Percentiles rank a stretch among this genome's conserved stretches.
Evolutionary conservation across 2,888 invertebrate species (phyloP).

Genomic region (Pollenia amentaria): DNA sequence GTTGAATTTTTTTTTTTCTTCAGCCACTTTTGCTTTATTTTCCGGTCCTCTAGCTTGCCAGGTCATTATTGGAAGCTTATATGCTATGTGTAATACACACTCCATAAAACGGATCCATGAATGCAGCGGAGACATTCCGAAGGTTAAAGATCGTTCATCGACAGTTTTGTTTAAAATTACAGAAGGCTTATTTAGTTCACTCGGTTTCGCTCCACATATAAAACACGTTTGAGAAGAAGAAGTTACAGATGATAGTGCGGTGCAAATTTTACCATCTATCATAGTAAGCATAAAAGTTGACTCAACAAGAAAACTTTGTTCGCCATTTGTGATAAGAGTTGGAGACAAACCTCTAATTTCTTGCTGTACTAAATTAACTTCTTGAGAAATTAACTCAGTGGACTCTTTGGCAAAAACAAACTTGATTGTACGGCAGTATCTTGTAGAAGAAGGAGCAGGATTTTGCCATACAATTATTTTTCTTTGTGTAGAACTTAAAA

Average conservation of each 20-base stretch:
- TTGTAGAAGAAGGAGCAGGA: not conserved
- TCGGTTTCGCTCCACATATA: slow-evolving; percentile 50
- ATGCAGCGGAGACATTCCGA: slow-evolving; percentile 46
- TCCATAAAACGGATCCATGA: slow-evolving; percentile 56
- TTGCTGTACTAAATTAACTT: slow-evolving; percentile 24
- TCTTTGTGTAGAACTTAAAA: slow-evolving; percentile 11
- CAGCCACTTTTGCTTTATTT: too few species aligned
- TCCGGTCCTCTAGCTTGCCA: too few species aligned
- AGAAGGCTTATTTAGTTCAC: slow-evolving; percentile 56
- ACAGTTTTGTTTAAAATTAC: slow-evolving; percentile 48
- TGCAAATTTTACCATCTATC: slow-evolving; percentile 42
- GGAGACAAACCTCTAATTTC: too few species aligned
- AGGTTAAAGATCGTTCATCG: slow-evolving; percentile 29
- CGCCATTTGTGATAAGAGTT: slow-evolving; percentile 24
- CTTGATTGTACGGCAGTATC: too few species aligned
- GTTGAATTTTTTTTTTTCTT: too few species aligned
- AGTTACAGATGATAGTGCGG: slow-evolving; percentile 45
- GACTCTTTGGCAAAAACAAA: slow-evolving; percentile 35
- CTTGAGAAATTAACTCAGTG: slow-evolving; percentile 33
- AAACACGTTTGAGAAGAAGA: slow-evolving; percentile 56
- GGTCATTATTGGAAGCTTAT: too few species aligned
- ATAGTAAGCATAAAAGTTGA: slow-evolving; percentile 38
- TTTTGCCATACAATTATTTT: slow-evolving; percentile 10
- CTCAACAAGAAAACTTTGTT: slow-evolving; percentile 28
- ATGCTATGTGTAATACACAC: slow-evolving; percentile 40